Conservation (phyloP, 1,140 invertebrate species). For the Zaprionus tsacasi region DNA sequence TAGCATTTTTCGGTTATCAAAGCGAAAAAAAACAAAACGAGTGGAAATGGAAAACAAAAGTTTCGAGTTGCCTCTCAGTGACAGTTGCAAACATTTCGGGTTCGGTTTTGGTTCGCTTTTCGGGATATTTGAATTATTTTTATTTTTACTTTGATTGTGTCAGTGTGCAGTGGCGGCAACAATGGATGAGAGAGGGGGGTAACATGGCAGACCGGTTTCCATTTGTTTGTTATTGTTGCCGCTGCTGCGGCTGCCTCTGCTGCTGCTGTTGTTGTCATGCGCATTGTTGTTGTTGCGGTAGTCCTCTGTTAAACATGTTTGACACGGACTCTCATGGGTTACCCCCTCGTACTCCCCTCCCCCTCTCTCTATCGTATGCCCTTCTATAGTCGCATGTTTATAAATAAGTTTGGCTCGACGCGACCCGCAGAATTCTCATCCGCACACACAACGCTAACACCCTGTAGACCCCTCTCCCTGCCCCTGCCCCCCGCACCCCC, state of each 20-base stretch:
- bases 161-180: conserved; percentile 26
- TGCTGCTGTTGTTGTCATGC: conserved; percentile 36
- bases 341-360: conserved; percentile 20
- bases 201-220: conserved; percentile 56
- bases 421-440: conserved; percentile 65
- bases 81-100: conserved; percentile 72
- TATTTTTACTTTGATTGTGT: conserved; percentile 73
- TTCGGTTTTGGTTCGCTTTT: conserved; percentile 37
- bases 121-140: conserved; percentile 59
- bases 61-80: conserved; percentile 39
- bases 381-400: conserved; percentile 43
- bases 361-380: conserved; percentile 15
- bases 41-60: conserved; percentile 19
- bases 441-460: conserved; percentile 38
- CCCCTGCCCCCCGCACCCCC: neutral
- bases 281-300: conserved; percentile 68
- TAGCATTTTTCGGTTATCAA: conserved; percentile 21
- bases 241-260: conserved; percentile 21
- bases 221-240: conserved; percentile 68
- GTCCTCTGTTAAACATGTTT: conserved; percentile 78
- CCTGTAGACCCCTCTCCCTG: conserved; percentile 19
- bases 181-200: neutral
- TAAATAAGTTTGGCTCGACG: conserved; percentile 61
- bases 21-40: neutral
- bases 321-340: conserved; percentile 74